A percentile compares a stretch with the other conserved stretches of the same genome.
Evolutionary conservation across 35 echinoderm and acorn worm genomes (phyloP).

Genomic region (Lytechinus variegatus): DNA sequence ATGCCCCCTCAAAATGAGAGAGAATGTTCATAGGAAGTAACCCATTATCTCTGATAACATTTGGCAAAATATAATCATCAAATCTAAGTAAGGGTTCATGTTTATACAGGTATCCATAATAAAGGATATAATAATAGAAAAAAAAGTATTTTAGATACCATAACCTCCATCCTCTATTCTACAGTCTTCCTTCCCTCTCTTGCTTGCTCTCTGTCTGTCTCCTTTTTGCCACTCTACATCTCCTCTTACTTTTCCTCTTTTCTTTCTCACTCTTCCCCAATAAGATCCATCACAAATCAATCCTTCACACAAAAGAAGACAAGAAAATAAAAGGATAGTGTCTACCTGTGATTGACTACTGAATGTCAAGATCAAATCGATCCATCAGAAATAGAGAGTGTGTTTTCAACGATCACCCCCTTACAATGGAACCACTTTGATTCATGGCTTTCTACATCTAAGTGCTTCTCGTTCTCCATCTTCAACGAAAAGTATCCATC

Average conservation of each 20-base stretch:
- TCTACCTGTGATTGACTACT: constrained; percentile 18
- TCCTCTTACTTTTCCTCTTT: not conserved
- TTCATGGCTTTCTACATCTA: constrained; percentile 9
- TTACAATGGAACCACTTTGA: constrained; percentile 11
- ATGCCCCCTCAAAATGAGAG: not conserved
- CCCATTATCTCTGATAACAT: not conserved
- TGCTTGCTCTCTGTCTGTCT: not conserved
- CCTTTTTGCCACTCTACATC: not conserved
- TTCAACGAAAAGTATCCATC: not conserved
- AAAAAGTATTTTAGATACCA: not conserved
- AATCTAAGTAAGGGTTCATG: too few relatives aligned
- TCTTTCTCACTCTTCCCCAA: not conserved
- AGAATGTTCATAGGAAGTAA: not conserved
- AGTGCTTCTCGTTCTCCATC: constrained; percentile 1
- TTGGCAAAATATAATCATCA: too few relatives aligned
- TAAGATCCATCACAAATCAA: not conserved
- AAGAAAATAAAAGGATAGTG: not conserved
- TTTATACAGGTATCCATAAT: too few relatives aligned
- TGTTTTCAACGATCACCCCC: not conserved
- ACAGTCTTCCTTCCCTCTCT: not conserved
- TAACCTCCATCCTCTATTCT: not conserved
- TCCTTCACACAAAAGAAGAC: not conserved
- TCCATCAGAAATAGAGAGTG: constrained; percentile 1
- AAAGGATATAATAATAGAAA: too few relatives aligned
- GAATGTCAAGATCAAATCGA: constrained; percentile 18